Percentiles rank a stretch among this genome's conserved stretches.
Conservation (phyloP, 2,797 vertebrate genomes). For the Sebastes trivittatus region DNA sequence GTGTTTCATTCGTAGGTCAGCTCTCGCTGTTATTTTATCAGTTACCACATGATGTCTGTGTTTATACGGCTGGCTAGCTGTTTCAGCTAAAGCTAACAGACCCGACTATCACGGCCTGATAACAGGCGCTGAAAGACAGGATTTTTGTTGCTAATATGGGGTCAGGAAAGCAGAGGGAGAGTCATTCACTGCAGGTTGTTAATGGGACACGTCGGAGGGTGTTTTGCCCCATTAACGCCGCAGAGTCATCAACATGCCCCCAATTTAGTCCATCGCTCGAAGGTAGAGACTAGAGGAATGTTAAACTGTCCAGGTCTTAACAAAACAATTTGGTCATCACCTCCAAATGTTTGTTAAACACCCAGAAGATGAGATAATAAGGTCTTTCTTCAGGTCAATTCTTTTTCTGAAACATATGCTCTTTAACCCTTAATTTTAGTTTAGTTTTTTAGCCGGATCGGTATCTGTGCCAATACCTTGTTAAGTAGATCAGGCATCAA, state of each 20-base stretch:
- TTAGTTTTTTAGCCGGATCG: neutral
- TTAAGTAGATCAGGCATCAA: neutral
- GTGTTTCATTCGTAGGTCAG: neutral
- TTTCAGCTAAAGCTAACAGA: slow-evolving; percentile 59
- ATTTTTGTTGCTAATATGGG: slow-evolving; percentile 42
- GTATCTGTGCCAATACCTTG: neutral
- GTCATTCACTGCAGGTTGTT: slow-evolving; percentile 36
- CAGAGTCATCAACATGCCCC: slow-evolving; percentile 27
- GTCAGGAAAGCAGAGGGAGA: slow-evolving; percentile 39
- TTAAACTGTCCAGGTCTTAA: slow-evolving; percentile 8
- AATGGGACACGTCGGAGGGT: slow-evolving; percentile 17
- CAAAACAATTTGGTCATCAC: slow-evolving; percentile 14
- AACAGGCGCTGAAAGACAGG: slow-evolving; percentile 44
- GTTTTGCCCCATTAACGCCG: slow-evolving; percentile 47
- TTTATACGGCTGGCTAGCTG: slow-evolving; percentile 45
- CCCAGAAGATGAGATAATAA: neutral
- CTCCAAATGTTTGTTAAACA: slow-evolving; percentile 29
- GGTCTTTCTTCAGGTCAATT: neutral
- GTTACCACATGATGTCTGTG: slow-evolving; percentile 54
- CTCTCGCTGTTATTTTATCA: slow-evolving; percentile 46
- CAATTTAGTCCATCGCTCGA: neutral
- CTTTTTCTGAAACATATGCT: neutral
- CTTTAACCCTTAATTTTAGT: neutral
- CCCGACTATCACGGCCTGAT: slow-evolving; percentile 39
- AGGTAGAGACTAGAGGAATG: slow-evolving; percentile 16